Percentiles rank a stretch among this genome's conserved stretches.
These are phyloP conservation scores for Astropecten irregularis DNA, from an alignment of 53 echinoderm and acorn worm genomes.

Conservation along the genomic window DNA sequence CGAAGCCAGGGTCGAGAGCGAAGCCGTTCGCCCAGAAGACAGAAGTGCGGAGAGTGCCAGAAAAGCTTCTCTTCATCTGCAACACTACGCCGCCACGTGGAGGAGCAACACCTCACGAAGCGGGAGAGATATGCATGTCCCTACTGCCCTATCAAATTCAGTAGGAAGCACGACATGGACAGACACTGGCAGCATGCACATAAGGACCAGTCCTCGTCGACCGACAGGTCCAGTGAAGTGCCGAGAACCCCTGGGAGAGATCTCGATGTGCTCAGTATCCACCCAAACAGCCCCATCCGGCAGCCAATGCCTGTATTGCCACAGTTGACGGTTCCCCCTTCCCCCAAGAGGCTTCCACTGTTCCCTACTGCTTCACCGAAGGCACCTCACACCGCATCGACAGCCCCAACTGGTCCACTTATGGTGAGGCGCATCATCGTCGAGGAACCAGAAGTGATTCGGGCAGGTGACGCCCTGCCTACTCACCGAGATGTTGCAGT, in stretches of 20 bases:
- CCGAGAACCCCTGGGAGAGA: constrained; percentile 30
- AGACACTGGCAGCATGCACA: neutral
- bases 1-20: neutral
- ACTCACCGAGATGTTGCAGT: neutral
- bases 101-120: neutral
- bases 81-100: neutral
- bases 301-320: neutral
- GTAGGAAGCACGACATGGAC: constrained; percentile 5
- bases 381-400: neutral
- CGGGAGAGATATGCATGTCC: neutral
- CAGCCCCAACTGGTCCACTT: neutral
- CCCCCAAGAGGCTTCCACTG: neutral
- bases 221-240: neutral
- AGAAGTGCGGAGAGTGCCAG: constrained; percentile 15
- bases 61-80: neutral
- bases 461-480: neutral
- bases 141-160: constrained; percentile 12
- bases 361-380: neutral
- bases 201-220: neutral
- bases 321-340: neutral
- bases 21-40: constrained; percentile 1
- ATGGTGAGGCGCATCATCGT: neutral
- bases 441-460: neutral
- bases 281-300: constrained; percentile 10
- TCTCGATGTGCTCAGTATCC: neutral